Base-by-base conservation (phyloP, 2,888 invertebrate species). In the Ormyrus thymus region DNA sequence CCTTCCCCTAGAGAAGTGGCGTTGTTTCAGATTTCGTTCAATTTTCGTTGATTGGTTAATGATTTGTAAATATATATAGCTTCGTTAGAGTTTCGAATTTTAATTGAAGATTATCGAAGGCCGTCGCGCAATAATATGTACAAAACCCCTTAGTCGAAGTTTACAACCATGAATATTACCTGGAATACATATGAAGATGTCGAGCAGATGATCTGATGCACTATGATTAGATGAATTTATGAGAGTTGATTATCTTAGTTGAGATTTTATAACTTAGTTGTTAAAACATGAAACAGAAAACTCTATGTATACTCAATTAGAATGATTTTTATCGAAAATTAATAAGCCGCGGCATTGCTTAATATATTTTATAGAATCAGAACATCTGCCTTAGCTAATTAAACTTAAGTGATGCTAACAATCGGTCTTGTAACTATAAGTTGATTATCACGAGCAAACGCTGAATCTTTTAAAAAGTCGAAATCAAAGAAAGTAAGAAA, bases 91-190 rank as follows among this genome's bases (percentile, higher is more conserved):
- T 50, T 15, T 70, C 7, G 8, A 56, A 55, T 15, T 55, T 65
- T 7, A 11, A 50, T 56, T 65, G 43, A 50, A 76, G 13, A 43
- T 56, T 73, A 62, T 62, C 0, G 62, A 66, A 74, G 29, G 29
- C 62, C 8, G 59, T 71, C 53, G 58, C 59, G 48, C 64, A 50
- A 5, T 71, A 53, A 83, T 76, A 81, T 86, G 86, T 86, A 86
- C 85, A 87, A 88, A 88, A 84, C 83, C 80, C 81, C 81, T 78
- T 81, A 84, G 82, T 82, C 83, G 50, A 64, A 64, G 84, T 84
- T 83, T 83, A 81, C 82, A 86, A 86, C 85, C 86, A 87, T 84
- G 85, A 85, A 86, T 87, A 86, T 86, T 84, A 83, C 83, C 81
- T 68, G 84, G 69, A 87, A 88, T 80, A 85, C 85, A 86, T 85